phyloP scores from a whole-genome alignment of 2,888 invertebrate species.

The Mythimna vitellina region DNA sequence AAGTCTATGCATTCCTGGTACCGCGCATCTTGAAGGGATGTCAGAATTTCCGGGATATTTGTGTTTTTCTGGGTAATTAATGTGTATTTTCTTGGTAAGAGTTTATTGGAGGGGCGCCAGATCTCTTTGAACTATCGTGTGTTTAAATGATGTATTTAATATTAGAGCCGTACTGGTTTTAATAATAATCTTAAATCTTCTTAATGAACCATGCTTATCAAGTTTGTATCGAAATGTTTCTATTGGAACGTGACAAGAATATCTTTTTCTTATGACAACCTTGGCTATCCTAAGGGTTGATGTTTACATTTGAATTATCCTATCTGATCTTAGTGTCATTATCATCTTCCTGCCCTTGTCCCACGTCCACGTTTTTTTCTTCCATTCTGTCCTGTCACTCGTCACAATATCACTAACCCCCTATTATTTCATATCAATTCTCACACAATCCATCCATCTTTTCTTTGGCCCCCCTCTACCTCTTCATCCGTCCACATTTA shows the following conservation, averaged over 20 bases:
- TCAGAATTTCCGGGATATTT: slow-evolving; percentile 25
- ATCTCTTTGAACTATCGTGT: slow-evolving; percentile 32
- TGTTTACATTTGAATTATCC: too few relatives aligned
- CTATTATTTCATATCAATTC: too few relatives aligned
- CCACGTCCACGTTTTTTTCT: too few relatives aligned
- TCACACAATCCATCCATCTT: too few relatives aligned
- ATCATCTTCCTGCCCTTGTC: too few relatives aligned
- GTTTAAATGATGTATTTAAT: slow-evolving; percentile 20
- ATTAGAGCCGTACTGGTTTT: slow-evolving; percentile 2
- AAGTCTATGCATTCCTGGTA: slow-evolving; percentile 41
- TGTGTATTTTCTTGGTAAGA: slow-evolving; percentile 22
- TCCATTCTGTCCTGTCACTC: too few relatives aligned
- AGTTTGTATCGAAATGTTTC: background rate
- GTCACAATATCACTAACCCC: too few relatives aligned
- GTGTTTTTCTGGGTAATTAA: slow-evolving; percentile 39
- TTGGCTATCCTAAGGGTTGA: too few relatives aligned
- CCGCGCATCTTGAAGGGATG: background rate
- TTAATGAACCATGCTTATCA: background rate
- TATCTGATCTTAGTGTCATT: too few relatives aligned
- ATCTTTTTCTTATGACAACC: background rate
- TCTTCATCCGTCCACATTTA: too few relatives aligned
- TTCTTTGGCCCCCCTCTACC: too few relatives aligned
- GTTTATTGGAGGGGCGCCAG: slow-evolving; percentile 38
- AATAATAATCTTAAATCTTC: background rate
- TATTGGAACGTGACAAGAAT: background rate